These are phyloP conservation scores for Toxostoma redivivum DNA, from an alignment of 2,113 vertebrate genomes.

Conservation along the genomic window DNA sequence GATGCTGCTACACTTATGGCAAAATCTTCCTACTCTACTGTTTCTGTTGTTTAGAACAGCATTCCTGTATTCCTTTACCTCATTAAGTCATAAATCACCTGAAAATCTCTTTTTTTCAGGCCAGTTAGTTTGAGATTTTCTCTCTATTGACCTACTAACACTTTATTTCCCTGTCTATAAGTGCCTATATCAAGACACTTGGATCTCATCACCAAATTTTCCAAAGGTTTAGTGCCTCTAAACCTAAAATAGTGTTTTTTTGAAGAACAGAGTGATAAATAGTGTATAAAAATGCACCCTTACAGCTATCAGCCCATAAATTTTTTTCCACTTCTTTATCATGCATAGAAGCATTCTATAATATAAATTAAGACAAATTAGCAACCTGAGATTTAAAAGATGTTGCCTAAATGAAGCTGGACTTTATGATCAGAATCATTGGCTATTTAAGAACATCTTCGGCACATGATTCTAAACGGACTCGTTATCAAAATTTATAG, in stretches of 20 bases:
- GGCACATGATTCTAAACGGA: background rate
- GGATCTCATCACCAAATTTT: background rate
- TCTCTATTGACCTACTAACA: background rate
- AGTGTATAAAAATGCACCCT: background rate
- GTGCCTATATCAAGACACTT: background rate
- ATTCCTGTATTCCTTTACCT: background rate
- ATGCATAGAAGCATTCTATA: background rate
- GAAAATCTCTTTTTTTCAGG: background rate
- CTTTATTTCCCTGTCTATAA: background rate
- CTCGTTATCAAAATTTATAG: background rate
- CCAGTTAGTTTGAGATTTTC: background rate
- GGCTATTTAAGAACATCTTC: background rate
- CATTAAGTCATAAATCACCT: background rate
- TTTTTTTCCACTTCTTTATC: background rate
- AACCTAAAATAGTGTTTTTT: background rate
- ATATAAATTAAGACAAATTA: background rate
- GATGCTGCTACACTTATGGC: background rate
- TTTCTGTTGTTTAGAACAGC: background rate
- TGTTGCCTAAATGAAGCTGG: background rate
- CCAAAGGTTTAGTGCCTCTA: background rate
- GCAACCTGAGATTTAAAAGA: background rate
- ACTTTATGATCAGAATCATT: background rate
- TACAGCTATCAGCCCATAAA: background rate
- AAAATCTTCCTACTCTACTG: background rate
- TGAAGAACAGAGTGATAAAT: background rate